Evolutionary conservation across 2,888 invertebrate species (phyloP), one percentile per base, ranked within the genome.

Genomic region (Eupelmus urozonus): DNA sequence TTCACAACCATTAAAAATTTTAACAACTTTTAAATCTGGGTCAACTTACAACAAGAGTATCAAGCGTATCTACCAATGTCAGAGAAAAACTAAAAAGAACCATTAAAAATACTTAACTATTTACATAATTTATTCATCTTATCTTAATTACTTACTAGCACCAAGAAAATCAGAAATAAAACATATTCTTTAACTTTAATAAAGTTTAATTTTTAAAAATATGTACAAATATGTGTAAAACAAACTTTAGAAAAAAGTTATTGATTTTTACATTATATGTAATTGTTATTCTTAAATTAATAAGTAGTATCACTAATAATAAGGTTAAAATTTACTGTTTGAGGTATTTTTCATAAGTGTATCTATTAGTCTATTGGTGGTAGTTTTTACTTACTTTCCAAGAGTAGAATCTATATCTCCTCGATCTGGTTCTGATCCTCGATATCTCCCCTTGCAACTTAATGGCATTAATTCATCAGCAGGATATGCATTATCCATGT

Each of bases 401-500:
- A 99, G 92, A 49, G 95, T 94, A 89, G 98, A 98, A 90, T 99
- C 99, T 90, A 99, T 96, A 88, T 99, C 98, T 2, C 99, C 99
- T 65, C 99, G 92, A 82, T 95, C 95, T 2, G 97, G 95, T 67
- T 97, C 96, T 5, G 96, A 92, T 4, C 97, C 98, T 84, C 97
- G 92, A 90, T 95, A 97, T 71, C 99, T 92, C 34, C 98, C 99
- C 87, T 95, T 94, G 90, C 99, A 99, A 86, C 96, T 96, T 49
- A 99, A 91, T 0, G 99, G 99, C 98, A 98, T 98, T 82, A 99
- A 91, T 90, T 99, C 99, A 91, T 99, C 99, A 20, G 98, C 98
- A 70, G 99, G 99, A 91, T 96, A 99, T 16, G 99, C 99, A 92
- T 98, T 95, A 85, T 96, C 91, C 97, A 98, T 98, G 86, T 98